Base-by-base conservation (phyloP, 2,113 vertebrate genomes). In the Eulemur rufifrons region DNA sequence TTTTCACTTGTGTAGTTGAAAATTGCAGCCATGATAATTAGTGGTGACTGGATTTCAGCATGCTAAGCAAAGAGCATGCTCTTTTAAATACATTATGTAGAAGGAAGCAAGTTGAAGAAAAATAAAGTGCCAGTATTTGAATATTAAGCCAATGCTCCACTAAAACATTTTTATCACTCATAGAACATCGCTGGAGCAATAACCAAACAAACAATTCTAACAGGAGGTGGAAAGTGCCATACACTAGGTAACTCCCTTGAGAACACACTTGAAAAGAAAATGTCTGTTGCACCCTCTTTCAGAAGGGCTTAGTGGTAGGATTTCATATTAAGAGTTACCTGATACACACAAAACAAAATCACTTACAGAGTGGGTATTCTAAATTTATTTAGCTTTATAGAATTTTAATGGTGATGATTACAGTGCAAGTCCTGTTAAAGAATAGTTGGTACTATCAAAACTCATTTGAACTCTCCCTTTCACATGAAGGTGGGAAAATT, bases 21-120 rank as follows among this genome's bases (percentile, higher is more conserved):
- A 97, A 97, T 86, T 85, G 47, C 82, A 97, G 88, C 63, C 71
- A 15, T 1, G 61, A 50, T 90, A 97, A 97, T 98, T 90, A 98
- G 23, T 47, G 95, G 32, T 83, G 76, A 97, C 82, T 97, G 73
- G 17, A 96, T 96, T 96, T 95, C 92, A 71, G 93, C 77, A 89
- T 52, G 42, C 64, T 97, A 96, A 97, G 88, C 34, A 96, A 93
- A 54, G 42, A 91, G 8, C 0, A 3, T 64, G 3, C 25, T 95
- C 59, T 84, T 98, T 74, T 88, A 96, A 97, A 34, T 82, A 56
- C 50, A 85, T 32, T 29, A 37, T 81, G 77, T n/a, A 73, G 59
- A 89, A 97, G 88, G 85, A 78, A 27, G 61, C 50, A 86, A 69
- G 59, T 39, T 78, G 42, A 82, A 95, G 50, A 39, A 68, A 92